A percentile compares a stretch with the other conserved stretches of the same genome.
These are phyloP conservation scores for Nycticryphes semicollaris DNA, from an alignment of 2,113 vertebrate genomes.

Conservation along the genomic window DNA sequence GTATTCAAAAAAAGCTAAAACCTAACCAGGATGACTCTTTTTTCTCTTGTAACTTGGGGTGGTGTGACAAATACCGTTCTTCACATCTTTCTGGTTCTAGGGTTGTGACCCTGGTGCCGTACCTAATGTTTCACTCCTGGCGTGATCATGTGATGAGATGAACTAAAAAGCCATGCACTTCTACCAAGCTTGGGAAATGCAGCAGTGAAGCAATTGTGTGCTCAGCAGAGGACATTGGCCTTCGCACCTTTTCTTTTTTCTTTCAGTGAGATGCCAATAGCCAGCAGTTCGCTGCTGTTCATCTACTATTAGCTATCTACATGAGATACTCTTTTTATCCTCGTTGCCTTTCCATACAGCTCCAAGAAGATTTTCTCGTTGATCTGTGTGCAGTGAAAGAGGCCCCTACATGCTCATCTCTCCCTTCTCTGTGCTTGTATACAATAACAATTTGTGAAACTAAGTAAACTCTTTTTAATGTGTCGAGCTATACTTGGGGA, in stretches of 20 bases:
- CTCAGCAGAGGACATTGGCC: neutral
- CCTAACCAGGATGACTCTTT: neutral
- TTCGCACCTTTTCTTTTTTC: neutral
- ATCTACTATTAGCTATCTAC: neutral
- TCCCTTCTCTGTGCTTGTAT: neutral
- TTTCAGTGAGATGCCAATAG: neutral
- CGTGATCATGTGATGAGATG: neutral
- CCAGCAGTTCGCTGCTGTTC: neutral
- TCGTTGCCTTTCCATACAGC: rapidly evolving
- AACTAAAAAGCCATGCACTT: rapidly evolving
- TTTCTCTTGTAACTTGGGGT: neutral
- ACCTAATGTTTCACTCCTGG: neutral
- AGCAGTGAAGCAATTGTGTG: neutral
- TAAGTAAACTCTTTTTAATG: neutral
- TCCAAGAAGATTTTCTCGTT: neutral
- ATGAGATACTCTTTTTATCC: neutral
- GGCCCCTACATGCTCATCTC: neutral
- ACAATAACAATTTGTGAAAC: neutral
- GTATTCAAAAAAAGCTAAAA: neutral
- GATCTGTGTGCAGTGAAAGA: neutral
- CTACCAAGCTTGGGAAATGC: rapidly evolving
- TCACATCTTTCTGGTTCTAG: neutral
- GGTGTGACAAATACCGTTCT: neutral
- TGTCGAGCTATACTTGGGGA: neutral
- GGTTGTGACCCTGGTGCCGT: neutral